A percentile compares a stretch with the other conserved stretches of the same genome.
These are phyloP conservation scores for Paelopatides confundens DNA, from an alignment of 53 echinoderm and acorn worm genomes.

Conservation along the genomic window DNA sequence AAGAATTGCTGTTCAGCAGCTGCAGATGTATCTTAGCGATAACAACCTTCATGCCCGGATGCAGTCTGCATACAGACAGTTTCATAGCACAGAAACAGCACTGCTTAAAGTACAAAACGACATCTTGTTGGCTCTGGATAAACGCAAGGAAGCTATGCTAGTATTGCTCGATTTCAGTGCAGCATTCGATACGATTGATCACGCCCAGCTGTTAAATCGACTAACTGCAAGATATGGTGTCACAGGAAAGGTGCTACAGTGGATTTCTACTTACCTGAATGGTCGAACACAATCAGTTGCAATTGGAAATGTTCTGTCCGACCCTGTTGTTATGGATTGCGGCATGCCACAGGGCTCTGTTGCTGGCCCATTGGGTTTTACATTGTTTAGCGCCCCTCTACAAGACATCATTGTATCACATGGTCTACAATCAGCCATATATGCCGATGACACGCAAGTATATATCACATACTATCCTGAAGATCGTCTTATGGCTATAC, in stretches of 20 bases:
- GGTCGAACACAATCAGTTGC: slow-evolving; percentile 2
- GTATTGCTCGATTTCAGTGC: background rate
- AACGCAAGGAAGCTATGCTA: slow-evolving; percentile 21
- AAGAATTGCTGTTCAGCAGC: slow-evolving; percentile 14
- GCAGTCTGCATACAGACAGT: slow-evolving; percentile 47
- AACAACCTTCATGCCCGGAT: background rate
- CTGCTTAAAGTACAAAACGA: slow-evolving; percentile 39
- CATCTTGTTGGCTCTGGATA: slow-evolving; percentile 23
- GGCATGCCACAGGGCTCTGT: slow-evolving; percentile 1
- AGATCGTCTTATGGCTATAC: background rate
- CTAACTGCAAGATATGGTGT: slow-evolving; percentile 1
- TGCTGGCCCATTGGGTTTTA: slow-evolving; percentile 6
- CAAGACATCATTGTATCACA: slow-evolving; percentile 51
- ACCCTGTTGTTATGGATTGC: background rate
- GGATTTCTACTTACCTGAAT: slow-evolving; percentile 17
- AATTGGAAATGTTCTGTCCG: slow-evolving; percentile 6
- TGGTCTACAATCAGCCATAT: slow-evolving; percentile 37
- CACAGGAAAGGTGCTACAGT: background rate
- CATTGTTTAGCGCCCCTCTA: slow-evolving; percentile 29
- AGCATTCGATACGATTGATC: too few species aligned
- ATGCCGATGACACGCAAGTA: slow-evolving; percentile 54
- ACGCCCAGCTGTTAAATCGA: background rate
- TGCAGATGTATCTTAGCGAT: slow-evolving; percentile 27
- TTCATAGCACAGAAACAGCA: slow-evolving; percentile 61
- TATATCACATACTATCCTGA: slow-evolving; percentile 5